Percentiles rank a stretch among this genome's conserved stretches.
Evolutionary conservation across 2,888 invertebrate species (phyloP).

Genomic region (Heliothis peltigera): DNA sequence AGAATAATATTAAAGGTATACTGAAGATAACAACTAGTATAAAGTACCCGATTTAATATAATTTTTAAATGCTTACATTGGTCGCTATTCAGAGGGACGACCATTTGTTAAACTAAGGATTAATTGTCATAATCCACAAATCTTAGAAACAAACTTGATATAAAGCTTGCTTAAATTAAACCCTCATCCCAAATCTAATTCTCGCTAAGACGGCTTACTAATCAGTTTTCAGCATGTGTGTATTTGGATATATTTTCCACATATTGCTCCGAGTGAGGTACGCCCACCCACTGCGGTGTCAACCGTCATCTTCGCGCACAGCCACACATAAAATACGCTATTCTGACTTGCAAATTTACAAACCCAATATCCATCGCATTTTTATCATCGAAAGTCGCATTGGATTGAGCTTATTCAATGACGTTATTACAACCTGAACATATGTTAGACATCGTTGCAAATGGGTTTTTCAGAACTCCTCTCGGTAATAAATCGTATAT

Average conservation of each 20-base stretch:
- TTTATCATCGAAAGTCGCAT: slow-evolving; percentile 38
- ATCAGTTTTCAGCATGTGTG: slow-evolving; percentile 24
- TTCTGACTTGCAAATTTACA: slow-evolving; percentile 61
- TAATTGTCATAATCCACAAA: neutral
- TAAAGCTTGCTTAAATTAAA: slow-evolving; percentile 18
- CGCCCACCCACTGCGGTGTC: slow-evolving; percentile 36
- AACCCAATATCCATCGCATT: slow-evolving; percentile 54
- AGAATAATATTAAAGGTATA: neutral
- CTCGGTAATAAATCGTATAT: neutral
- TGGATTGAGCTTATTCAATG: slow-evolving; percentile 16
- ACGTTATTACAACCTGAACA: slow-evolving; percentile 31
- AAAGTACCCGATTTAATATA: neutral
- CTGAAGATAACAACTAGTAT: neutral
- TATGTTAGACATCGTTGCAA: slow-evolving; percentile 29
- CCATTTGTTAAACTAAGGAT: neutral
- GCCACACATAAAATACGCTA: slow-evolving; percentile 43
- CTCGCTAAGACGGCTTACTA: slow-evolving; percentile 20
- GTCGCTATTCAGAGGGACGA: neutral
- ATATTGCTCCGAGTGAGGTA: slow-evolving; percentile 40
- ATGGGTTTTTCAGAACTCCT: slow-evolving; percentile 26
- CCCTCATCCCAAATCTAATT: slow-evolving; percentile 25
- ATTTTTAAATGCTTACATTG: neutral
- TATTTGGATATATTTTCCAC: slow-evolving; percentile 22
- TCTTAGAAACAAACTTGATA: slow-evolving; percentile 1
- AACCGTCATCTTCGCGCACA: slow-evolving; percentile 50